Base-by-base conservation (phyloP, 2,113 vertebrate genomes). In the Istiophorus platypterus region DNA sequence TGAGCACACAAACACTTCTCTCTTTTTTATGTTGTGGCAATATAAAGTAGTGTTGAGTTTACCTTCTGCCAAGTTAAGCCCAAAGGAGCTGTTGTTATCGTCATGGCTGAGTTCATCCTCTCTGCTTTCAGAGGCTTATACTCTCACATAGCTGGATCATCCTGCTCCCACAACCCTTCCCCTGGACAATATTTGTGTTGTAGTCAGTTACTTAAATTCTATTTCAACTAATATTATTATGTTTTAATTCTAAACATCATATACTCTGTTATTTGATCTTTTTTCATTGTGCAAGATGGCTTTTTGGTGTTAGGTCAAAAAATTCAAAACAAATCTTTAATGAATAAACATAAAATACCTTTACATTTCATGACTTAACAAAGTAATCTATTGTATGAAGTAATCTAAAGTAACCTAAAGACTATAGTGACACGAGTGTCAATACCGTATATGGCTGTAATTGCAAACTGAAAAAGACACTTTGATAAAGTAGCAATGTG, bases 51-150 rank as follows among this genome's bases (percentile, higher is more conserved):
- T 62, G 63, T 27, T 72, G 76, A 64, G 61, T 66, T 59, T 70
- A 20, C 39, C 26, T 52, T 71, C 70, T 64, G 73, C 68, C 75
- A 80, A 81, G 62, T 72, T 56, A 62, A 88, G 42, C 45, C 67
- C 67, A 54, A 13, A 82, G 26, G 68, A 85, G 68, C 67, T 69
- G 78, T 47, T 85, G 74, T 76, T 45, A 62, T 78, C 7, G 22
- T 78, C 70, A 67, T 10, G 70, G 58, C 63, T 78, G 59, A 88
- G 73, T 75, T 76, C 56, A 66, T 84, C 47, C 37, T 57, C 68
- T 57, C 20, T 68, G 31, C 52, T 51, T 72, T 59, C 69, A 22
- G 66, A 45, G 27, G 54, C 8, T 75, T 72, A 27, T 27, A 20
- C 52, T 57, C 62, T 69, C 74, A 57, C 27, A 41, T 57, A 76